These are phyloP conservation scores for Podocnemis expansa DNA, from an alignment of 2,113 vertebrate genomes.

Conservation along the genomic window DNA sequence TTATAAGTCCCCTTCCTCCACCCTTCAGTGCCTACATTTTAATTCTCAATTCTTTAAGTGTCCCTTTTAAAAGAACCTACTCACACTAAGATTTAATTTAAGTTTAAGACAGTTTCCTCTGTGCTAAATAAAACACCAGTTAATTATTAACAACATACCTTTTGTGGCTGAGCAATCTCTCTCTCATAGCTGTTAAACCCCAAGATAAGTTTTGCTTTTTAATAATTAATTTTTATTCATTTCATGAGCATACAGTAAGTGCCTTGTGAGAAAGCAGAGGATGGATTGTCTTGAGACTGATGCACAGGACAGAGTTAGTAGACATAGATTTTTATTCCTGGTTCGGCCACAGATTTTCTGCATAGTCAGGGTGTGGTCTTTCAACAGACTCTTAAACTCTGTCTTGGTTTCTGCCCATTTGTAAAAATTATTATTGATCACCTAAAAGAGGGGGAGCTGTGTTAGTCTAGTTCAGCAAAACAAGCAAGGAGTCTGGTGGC, in stretches of 20 bases:
- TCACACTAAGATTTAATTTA: slow-evolving; percentile 38
- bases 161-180: slow-evolving; percentile 50
- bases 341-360: neutral
- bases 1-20: neutral
- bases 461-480: no score
- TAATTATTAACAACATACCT: slow-evolving; percentile 71
- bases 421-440: neutral
- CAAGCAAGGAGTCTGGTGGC: no score
- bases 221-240: slow-evolving; percentile 69
- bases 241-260: slow-evolving; percentile 36
- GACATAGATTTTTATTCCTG: neutral
- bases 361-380: neutral
- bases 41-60: neutral
- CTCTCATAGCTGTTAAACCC: slow-evolving; percentile 44
- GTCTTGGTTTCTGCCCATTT: neutral
- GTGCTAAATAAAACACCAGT: slow-evolving; percentile 67
- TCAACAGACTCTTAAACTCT: rapidly evolving
- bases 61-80: neutral
- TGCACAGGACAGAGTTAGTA: neutral
- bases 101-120: slow-evolving; percentile 47
- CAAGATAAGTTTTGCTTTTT: slow-evolving; percentile 54
- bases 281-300: neutral
- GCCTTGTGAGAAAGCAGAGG: slow-evolving; percentile 11
- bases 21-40: neutral
- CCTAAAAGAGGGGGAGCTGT: no score